phyloP scores from a whole-genome alignment of 2,888 invertebrate genomes.

The Tenthredo mesomela region DNA sequence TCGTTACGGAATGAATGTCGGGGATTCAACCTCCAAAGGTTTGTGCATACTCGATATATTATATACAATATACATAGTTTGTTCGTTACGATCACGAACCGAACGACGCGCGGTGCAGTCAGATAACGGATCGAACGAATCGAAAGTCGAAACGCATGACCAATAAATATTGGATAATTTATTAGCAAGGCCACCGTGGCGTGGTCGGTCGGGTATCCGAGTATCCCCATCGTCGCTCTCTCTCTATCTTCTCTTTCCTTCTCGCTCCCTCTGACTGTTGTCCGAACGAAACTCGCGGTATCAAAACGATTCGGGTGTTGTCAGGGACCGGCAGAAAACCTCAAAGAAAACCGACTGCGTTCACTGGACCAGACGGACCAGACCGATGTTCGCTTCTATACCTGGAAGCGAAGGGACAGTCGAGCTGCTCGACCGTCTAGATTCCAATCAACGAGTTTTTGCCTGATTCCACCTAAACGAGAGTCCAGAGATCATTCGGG shows the following conservation, averaged over 20 bases:
- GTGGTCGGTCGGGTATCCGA: constrained; percentile 50
- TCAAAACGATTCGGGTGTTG: constrained; percentile 74
- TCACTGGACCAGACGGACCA: constrained; percentile 24
- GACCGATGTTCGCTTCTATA: constrained; percentile 41
- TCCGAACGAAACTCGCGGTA: constrained; percentile 59
- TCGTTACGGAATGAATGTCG: neutral
- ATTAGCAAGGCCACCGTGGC: constrained; percentile 66
- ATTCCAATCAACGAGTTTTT: constrained; percentile 75
- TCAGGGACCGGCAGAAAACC: constrained; percentile 65
- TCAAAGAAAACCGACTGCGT: constrained; percentile 70
- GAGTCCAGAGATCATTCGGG: neutral
- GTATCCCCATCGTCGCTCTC: neutral
- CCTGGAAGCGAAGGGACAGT: constrained; percentile 38
- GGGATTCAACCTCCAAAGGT: neutral
- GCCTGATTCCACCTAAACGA: constrained; percentile 57
- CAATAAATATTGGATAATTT: constrained; percentile 74
- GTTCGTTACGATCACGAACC: constrained; percentile 33
- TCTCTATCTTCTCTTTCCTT: neutral
- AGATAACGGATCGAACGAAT: constrained; percentile 51
- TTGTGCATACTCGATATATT: neutral
- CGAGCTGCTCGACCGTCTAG: constrained; percentile 67
- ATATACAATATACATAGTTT: neutral
- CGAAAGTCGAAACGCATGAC: constrained; percentile 54
- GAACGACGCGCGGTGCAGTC: constrained; percentile 7
- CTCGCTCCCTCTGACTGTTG: neutral